These are phyloP conservation scores for Acanthornis magna DNA, from an alignment of 2,797 vertebrate genomes.

Conservation along the genomic window DNA sequence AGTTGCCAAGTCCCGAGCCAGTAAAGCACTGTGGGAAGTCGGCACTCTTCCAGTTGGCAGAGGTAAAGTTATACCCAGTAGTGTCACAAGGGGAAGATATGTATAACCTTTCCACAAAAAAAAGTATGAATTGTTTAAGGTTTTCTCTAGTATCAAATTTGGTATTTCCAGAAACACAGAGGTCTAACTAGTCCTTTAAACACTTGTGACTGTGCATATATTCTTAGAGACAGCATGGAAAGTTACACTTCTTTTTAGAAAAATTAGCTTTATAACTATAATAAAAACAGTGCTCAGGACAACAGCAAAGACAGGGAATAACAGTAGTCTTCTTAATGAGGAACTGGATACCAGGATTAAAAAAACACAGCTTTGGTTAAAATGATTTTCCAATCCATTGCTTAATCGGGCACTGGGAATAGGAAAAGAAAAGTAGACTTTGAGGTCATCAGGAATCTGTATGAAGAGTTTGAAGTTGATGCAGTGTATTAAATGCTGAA, in stretches of 20 bases:
- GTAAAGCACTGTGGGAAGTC: slow-evolving; percentile 89
- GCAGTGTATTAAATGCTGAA: not conserved
- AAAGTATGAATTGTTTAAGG: not conserved
- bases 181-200: not conserved
- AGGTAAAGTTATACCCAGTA: slow-evolving; percentile 77
- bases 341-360: not conserved
- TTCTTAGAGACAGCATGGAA: not conserved
- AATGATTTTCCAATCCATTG: not conserved
- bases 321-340: not conserved
- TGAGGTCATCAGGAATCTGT: not conserved
- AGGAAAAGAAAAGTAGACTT: not conserved
- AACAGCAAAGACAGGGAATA: not conserved
- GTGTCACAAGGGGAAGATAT: not conserved
- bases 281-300: not conserved
- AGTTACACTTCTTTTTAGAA: not conserved
- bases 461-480: not conserved
- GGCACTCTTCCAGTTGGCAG: slow-evolving; percentile 93
- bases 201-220: not conserved
- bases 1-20: slow-evolving; percentile 80
- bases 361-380: not conserved
- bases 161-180: not conserved
- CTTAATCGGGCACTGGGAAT: not conserved
- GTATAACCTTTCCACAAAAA: not conserved
- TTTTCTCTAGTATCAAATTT: not conserved
- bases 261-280: not conserved